Evolutionary conservation across 1,140 invertebrate genomes (phyloP).

Genomic region (Papilio dardanus): DNA sequence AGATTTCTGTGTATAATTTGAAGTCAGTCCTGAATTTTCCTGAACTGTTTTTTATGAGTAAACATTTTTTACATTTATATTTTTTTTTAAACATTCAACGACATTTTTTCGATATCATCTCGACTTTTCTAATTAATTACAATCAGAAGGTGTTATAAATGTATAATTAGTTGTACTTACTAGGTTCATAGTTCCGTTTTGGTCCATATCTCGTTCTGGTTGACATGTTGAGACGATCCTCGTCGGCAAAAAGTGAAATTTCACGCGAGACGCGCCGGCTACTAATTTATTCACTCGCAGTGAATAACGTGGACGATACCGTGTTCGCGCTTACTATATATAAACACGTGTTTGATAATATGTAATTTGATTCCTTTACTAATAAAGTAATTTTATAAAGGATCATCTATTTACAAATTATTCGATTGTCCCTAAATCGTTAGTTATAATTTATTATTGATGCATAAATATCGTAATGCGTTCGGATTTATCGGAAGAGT

Average conservation of each 20-base stretch:
- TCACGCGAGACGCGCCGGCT: constrained; percentile 59
- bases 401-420: constrained; percentile 39
- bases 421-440: constrained; percentile 15
- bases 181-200: constrained; percentile 61
- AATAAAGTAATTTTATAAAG: constrained; percentile 48
- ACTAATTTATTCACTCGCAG: constrained; percentile 75
- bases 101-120: not conserved
- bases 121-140: not conserved
- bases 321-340: constrained; percentile 71
- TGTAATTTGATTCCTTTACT: constrained; percentile 55
- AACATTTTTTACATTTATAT: not conserved
- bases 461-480: constrained; percentile 55
- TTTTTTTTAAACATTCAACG: not conserved
- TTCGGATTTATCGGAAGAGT: constrained; percentile 61
- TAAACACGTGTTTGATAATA: constrained; percentile 74
- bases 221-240: constrained; percentile 63
- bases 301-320: constrained; percentile 74
- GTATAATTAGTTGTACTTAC: constrained; percentile 56
- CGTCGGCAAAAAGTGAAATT: constrained; percentile 79
- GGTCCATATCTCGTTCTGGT: constrained; percentile 46
- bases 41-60: not conserved
- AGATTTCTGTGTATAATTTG: not conserved
- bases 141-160: not conserved
- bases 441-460: constrained; percentile 3
- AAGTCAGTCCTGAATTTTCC: not conserved